Percentiles rank a stretch among this genome's conserved stretches.
Conservation (phyloP, 1,140 invertebrate genomes). For the Drosophila arizonae region DNA sequence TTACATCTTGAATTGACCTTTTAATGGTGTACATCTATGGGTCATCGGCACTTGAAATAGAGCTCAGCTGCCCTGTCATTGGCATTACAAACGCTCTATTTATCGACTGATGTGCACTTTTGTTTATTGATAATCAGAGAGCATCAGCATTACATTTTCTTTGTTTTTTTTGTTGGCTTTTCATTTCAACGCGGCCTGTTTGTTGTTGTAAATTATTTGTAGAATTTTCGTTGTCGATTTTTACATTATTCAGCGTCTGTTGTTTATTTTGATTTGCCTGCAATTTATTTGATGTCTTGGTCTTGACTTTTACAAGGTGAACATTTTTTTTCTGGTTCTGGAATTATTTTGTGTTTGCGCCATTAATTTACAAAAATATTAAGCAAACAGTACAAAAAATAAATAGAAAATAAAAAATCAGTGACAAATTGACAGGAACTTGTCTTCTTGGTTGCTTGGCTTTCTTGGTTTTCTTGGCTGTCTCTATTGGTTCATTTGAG, state of each 20-base stretch:
- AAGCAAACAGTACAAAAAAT: neutral
- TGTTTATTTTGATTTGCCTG: conserved; percentile 73
- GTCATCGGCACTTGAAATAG: conserved; percentile 39
- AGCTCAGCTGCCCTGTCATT: conserved; percentile 19
- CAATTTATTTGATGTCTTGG: conserved; percentile 16
- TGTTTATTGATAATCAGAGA: conserved; percentile 60
- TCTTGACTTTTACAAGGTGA: conserved; percentile 73
- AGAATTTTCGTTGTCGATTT: conserved; percentile 60
- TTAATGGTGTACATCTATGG: neutral
- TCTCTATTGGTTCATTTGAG: conserved; percentile 65
- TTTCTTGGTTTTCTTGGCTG: conserved; percentile 14
- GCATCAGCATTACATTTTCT: conserved; percentile 8
- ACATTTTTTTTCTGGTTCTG: conserved; percentile 28
- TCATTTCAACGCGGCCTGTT: conserved; percentile 46
- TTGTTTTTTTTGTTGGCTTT: conserved; percentile 16
- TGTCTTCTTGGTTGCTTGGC: conserved; percentile 1
- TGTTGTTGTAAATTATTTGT: conserved; percentile 71
- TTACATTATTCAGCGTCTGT: conserved; percentile 50
- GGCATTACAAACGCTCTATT: conserved; percentile 15
- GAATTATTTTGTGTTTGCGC: conserved; percentile 21
- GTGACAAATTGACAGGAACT: conserved; percentile 49
- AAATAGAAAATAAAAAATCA: conserved; percentile 5
- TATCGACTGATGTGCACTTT: conserved; percentile 27
- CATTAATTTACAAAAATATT: conserved; percentile 58
- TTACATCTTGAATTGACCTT: neutral